phyloP scores from a whole-genome alignment of 2,797 vertebrate species.

The Lacerta viridis region DNA sequence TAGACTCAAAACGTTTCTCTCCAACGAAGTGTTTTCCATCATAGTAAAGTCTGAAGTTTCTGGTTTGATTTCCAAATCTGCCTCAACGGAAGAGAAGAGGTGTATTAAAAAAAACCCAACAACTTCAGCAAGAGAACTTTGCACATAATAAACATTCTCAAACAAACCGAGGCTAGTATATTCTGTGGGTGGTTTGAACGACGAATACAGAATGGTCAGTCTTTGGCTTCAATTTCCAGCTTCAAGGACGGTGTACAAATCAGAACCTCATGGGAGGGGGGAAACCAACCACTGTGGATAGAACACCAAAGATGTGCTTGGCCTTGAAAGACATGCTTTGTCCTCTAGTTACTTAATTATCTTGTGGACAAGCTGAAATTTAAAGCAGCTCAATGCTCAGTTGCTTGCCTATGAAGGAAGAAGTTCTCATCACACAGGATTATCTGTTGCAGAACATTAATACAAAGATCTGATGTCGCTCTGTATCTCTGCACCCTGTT shows the following conservation, averaged over 20 bases:
- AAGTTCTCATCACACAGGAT: conserved; percentile 63
- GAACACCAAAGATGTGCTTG: conserved; percentile 64
- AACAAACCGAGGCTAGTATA: conserved; percentile 64
- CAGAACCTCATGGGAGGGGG: conserved; percentile 59
- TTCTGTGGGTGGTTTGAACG: conserved; percentile 42
- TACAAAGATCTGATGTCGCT: conserved; percentile 61
- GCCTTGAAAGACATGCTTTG: conserved; percentile 70
- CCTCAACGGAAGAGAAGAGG: conserved; percentile 83
- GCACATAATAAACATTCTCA: conserved; percentile 69
- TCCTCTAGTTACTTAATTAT: conserved; percentile 71
- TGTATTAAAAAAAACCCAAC: conserved; percentile 57
- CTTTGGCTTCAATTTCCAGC: conserved; percentile 2
- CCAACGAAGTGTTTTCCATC: conserved; percentile 99
- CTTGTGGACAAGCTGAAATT: conserved; percentile 63
- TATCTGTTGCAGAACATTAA: conserved; percentile 74
- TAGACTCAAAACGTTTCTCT: conserved; percentile 93
- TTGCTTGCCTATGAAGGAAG: conserved; percentile 47
- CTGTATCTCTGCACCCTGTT: conserved; percentile 49
- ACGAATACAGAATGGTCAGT: conserved; percentile 54
- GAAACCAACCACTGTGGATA: conserved; percentile 59
- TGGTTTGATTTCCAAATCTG: conserved; percentile 97
- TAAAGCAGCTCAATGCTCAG: conserved; percentile 65
- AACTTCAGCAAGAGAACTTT: conserved; percentile 75
- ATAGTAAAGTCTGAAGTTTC: conserved; percentile 99
- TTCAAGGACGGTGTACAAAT: conserved; percentile 65